Evolutionary conservation across 2,113 vertebrate genomes (phyloP).

Genomic region (Pomatorhinus ruficollis): DNA sequence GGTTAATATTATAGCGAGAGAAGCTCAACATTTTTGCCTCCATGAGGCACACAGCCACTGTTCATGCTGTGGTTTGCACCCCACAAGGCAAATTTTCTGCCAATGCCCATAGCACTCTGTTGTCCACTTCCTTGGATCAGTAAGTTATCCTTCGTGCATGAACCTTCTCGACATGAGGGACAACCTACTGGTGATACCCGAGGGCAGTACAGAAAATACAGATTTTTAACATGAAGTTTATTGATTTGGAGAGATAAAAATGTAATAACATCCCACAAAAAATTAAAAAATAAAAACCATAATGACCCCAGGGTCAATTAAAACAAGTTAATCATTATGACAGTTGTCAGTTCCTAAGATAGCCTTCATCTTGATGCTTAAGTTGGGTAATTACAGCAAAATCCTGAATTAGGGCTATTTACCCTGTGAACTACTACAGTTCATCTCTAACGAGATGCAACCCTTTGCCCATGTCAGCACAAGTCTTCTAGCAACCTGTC

Average conservation of each 20-base stretch:
- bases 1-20: not conserved
- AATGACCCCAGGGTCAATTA: not conserved
- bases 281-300: not conserved
- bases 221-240: not conserved
- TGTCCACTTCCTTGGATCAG: not conserved
- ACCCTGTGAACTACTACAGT: not conserved
- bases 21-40: not conserved
- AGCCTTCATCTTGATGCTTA: not conserved
- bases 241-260: not conserved
- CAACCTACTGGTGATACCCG: not conserved
- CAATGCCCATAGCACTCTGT: fast-evolving
- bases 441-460: not conserved
- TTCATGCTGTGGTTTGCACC: not conserved
- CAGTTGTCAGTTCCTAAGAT: not conserved
- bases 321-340: not conserved
- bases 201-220: not conserved
- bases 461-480: not conserved
- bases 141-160: not conserved
- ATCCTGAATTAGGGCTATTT: not conserved
- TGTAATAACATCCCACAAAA: not conserved
- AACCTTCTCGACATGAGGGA: not conserved
- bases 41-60: not conserved
- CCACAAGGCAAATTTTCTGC: not conserved
- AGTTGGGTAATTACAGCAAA: not conserved
- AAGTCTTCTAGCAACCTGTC: not conserved